phyloP scores from a whole-genome alignment of 1,140 invertebrate species.

The Eupristina koningsbergeri region DNA sequence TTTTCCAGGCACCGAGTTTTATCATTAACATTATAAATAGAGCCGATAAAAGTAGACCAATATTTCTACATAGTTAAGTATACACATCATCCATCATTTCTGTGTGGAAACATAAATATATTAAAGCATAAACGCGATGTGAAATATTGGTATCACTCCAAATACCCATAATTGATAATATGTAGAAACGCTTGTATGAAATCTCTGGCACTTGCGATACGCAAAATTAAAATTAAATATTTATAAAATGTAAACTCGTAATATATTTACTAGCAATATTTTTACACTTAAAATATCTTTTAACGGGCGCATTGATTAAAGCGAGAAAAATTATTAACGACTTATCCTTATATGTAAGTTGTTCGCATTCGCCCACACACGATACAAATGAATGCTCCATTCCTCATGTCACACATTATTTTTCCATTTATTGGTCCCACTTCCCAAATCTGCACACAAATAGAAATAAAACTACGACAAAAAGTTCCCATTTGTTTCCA shows the following conservation, averaged over 20 bases:
- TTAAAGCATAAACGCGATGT: no score
- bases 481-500: no score
- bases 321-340: not conserved
- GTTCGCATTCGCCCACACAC: not conserved
- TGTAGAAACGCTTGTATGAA: not conserved
- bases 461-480: not conserved
- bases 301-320: not conserved
- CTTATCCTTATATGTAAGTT: not conserved
- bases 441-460: not conserved
- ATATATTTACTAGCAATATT: no score
- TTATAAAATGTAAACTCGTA: no score
- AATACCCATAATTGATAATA: no score
- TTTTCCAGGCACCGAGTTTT: not conserved
- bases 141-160: no score
- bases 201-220: not conserved
- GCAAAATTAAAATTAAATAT: not conserved
- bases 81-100: not conserved
- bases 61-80: not conserved
- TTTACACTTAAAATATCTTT: no score
- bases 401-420: not conserved
- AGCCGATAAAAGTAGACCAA: not conserved
- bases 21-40: not conserved
- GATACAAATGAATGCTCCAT: not conserved
- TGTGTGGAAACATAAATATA: not conserved
- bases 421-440: not conserved